Evolutionary conservation across 2,113 vertebrate genomes (phyloP), one percentile per base, ranked within the genome.

Genomic region (Cacatua alba): DNA sequence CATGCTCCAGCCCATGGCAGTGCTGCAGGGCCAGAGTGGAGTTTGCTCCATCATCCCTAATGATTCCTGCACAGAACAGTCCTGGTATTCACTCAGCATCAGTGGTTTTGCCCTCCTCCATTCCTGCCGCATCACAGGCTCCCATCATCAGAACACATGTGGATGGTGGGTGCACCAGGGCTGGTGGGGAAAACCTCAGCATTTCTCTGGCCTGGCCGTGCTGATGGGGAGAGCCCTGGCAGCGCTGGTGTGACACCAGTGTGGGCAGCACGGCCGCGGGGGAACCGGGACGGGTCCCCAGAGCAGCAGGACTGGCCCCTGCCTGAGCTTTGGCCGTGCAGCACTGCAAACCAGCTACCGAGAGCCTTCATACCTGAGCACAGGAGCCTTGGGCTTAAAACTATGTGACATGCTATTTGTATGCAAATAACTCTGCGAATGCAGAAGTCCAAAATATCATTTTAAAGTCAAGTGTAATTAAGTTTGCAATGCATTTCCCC

Each of bases 391-490:
- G 64, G 68, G 55, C 82, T n/a, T 83, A 55, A 83, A 91, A 37
- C 82, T 75, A 3, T 75, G 81, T n/a, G 53, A 70, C 87, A 52
- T 80, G 84, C 82, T 87, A 84, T 97, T 96, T 97, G 79, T 95
- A 90, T 97, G 96, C 95, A 96, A 90, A 96, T 97, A 94, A 82
- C 91, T 80, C 80, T 37, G 78, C 49, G 59, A 90, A 75, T 79
- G 95, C 92, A 51, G 18, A 85, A 87, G 92, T 94, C 91, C 82
- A 86, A 96, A 95, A 93, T 94, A 92, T 63, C 63, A 89, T 94
- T 97, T 96, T 94, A 39, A 96, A 96, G 96, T 96, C 96, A 88
- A 35, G 59, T 70, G 91, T 89, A 89, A 95, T 97, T 95, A 97
- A 82, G 82, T 95, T 95, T 95, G 85, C 96, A 70, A 81, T 97